Base-by-base conservation (phyloP, 2,888 invertebrate genomes). In the Noctua comes region DNA sequence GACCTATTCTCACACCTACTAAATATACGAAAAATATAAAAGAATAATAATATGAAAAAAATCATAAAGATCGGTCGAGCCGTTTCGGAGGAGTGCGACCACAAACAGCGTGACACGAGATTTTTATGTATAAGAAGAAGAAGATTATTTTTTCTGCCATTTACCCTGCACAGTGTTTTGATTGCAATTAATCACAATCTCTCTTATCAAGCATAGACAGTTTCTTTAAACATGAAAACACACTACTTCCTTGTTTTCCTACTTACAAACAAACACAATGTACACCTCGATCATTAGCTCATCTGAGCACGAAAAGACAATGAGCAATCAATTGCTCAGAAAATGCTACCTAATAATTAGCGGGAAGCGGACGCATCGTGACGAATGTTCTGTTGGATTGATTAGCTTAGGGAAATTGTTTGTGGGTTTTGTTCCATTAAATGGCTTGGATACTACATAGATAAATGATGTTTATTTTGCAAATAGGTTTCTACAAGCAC, bases 251-350 rank as follows among this genome's bases (percentile, higher is more conserved):
- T 84, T 27, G 69, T 62, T 57, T 85, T 66, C 70, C 65, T 68
- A 21, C 66, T 48, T 24, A 69, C 65, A 68, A 68, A 71, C 27
- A 77, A 43, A 69, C 10, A 83, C 68, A 80, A 71, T 68, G 79
- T 68, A 62, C 43, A 72, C 43, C 54, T n/a, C 43, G 74, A 81
- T 88, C 84, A 88, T 91, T 88, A 91, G 84, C 82, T 79, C 86
- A 86, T 87, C 89, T 85, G 8, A 66, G 85, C 83, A 69, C 81
- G 82, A 86, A 83, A 85, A 91, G 85, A 92, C 93, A 93, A 93
- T 91, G 91, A 92, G 90, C 84, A 91, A 92, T 92, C 93, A 93
- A 93, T 94, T 91, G 93, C 90, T 91, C 88, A 91, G 93, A 94
- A 90, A 86, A 88, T 85, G 93, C 93, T 93, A 91, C 90, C 91